A percentile compares a stretch with the other conserved stretches of the same genome.
These are phyloP conservation scores for Myripristis murdjan DNA, from an alignment of 2,797 vertebrate genomes.

Conservation along the genomic window DNA sequence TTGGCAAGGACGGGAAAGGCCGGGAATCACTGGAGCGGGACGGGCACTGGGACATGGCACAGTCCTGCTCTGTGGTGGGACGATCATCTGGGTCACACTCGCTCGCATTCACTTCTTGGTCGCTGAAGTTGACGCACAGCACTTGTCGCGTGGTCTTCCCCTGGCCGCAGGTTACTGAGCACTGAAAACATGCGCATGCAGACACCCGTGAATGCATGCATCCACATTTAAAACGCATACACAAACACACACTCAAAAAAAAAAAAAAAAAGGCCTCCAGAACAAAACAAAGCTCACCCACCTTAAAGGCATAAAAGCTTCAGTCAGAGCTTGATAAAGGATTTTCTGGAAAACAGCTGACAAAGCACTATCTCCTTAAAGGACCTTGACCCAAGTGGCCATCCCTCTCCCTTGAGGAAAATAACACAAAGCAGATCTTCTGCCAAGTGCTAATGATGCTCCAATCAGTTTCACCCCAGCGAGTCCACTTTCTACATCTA, in stretches of 20 bases:
- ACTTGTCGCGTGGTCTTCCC: constrained; percentile 94
- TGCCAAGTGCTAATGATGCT: constrained; percentile 28
- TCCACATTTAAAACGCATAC: constrained; percentile 9
- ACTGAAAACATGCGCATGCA: constrained; percentile 80
- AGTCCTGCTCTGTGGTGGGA: constrained; percentile 93
- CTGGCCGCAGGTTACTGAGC: constrained; percentile 96
- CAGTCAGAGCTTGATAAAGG: too few relatives aligned
- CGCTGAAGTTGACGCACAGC: constrained; percentile 93
- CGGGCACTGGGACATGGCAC: constrained; percentile 94
- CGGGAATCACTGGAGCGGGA: constrained; percentile 85
- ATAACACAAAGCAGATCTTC: constrained; percentile 25
- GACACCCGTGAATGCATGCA: constrained; percentile 12
- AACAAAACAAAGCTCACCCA: neutral
- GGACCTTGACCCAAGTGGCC: neutral
- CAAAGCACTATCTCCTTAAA: constrained; percentile 21
- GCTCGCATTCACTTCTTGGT: constrained; percentile 89
- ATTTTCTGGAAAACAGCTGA: too few relatives aligned
- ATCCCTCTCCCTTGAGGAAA: constrained; percentile 15
- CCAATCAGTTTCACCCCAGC: constrained; percentile 33
- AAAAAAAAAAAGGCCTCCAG: neutral
- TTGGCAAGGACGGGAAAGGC: constrained; percentile 75
- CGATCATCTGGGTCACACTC: constrained; percentile 94
- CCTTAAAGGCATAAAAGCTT: too few relatives aligned
- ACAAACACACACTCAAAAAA: constrained; percentile 7
- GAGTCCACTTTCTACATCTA: constrained; percentile 45